Percentiles rank a stretch among this genome's conserved stretches.
phyloP scores from a whole-genome alignment of 2,888 invertebrate genomes.

The Spisula subtruncata region DNA sequence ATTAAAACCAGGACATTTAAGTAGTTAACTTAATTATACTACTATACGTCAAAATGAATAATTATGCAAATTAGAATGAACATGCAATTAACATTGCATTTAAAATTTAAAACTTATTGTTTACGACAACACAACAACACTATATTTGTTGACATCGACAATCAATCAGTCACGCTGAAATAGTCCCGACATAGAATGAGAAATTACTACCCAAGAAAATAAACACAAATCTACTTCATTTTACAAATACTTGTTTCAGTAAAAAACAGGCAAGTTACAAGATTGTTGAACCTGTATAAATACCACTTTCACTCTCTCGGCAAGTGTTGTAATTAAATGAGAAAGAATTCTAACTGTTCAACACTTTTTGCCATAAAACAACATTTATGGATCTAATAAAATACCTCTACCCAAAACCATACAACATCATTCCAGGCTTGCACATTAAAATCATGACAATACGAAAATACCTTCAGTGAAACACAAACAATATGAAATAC shows the following conservation, averaged over 20 bases:
- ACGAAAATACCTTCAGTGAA: no score
- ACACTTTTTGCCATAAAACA: neutral
- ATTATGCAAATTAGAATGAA: constrained; percentile 5
- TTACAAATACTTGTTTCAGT: neutral
- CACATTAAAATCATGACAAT: no score
- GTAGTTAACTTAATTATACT: neutral
- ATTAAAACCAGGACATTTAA: neutral
- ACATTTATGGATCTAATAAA: neutral
- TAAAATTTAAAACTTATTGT: constrained; percentile 1
- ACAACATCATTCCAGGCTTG: no score
- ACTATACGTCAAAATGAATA: neutral
- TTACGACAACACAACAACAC: neutral
- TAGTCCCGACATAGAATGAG: neutral
- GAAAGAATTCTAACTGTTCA: neutral
- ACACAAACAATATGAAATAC: no score
- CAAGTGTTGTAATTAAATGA: neutral
- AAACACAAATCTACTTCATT: neutral
- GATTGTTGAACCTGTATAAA: neutral
- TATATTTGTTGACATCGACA: neutral
- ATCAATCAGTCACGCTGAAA: neutral
- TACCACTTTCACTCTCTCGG: neutral
- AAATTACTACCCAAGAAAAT: neutral
- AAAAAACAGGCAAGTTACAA: neutral
- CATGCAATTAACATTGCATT: neutral
- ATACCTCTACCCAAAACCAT: neutral